Percentiles rank a stretch among this genome's conserved stretches.
These are phyloP conservation scores for Odocoileus hemionus DNA, from an alignment of 2,113 vertebrate species.

Conservation along the genomic window DNA sequence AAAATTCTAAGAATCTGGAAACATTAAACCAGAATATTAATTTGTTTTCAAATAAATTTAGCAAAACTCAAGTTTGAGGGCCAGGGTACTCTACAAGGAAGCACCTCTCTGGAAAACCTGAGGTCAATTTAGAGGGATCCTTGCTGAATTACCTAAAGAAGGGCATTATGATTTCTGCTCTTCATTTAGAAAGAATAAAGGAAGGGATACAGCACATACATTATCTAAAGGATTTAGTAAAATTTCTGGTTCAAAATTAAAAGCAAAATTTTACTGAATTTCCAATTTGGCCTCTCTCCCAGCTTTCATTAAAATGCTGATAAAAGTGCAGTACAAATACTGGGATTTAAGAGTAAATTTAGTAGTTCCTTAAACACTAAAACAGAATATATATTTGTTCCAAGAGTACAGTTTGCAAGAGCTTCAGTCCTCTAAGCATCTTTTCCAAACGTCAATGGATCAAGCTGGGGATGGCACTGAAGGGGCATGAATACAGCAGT, in stretches of 20 bases:
- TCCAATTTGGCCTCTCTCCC: neutral
- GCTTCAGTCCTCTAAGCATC: neutral
- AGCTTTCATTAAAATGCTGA: neutral
- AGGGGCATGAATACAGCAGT: accelerated
- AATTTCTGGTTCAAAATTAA: neutral
- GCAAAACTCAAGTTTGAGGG: neutral
- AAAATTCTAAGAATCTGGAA: neutral
- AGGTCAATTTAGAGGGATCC: neutral
- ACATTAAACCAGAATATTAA: neutral
- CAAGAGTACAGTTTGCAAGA: neutral
- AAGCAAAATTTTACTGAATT: neutral
- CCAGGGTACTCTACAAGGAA: neutral
- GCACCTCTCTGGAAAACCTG: neutral
- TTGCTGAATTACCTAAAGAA: neutral
- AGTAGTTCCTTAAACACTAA: neutral
- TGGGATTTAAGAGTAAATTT: neutral
- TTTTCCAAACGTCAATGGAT: neutral
- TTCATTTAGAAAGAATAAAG: neutral
- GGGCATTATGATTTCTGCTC: neutral
- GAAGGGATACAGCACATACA: neutral
- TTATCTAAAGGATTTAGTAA: neutral
- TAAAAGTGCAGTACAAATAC: neutral
- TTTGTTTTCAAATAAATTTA: neutral
- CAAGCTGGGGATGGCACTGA: neutral
- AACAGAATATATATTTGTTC: neutral